Evolutionary conservation across 2,888 invertebrate species (phyloP), one percentile per base, ranked within the genome.

Genomic region (Allacma fusca): DNA sequence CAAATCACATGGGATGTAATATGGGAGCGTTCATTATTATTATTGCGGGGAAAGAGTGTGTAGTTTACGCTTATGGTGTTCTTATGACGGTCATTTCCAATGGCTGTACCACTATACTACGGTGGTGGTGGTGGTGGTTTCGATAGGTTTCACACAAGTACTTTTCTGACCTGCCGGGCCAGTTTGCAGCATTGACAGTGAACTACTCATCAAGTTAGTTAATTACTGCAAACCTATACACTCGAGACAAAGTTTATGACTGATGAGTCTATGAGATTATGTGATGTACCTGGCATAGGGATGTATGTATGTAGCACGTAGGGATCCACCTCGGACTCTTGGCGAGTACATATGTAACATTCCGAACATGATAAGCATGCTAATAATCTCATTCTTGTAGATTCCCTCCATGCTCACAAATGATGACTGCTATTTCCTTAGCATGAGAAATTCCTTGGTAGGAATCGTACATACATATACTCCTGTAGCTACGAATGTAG

Each of bases 221-320:
- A 72, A 72, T 72, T 72, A 72, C 72, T 72, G 23, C 50, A 72
- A 72, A 72, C 16, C 72, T 72, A 12, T 72, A 72, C 24, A 24
- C 26, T 29, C n/a, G 23, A 65, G 26, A 65, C 65, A 65, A 26
- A 65, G 23, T 26, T 26, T 19, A 57, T 50, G 28, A 71, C 50
- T 13, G 70, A 70, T 70, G 70, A 70, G 70, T 24, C 28, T 44
- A 40, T 50, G 40, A 70, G 70, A 70, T 70, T 50, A 44, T 40
- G 50, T 50, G 44, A 21, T 70, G 40, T 70, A 19, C 26, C 21
- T 68, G 26, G 40, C 5, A 68, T 40, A 65, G 7, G 2, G 5
- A 50, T 50, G 16, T 50, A 50, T 50, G 50, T 34, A 34, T 34
- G n/a, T 50, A 34, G 34, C 9, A 50, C 9, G n/a, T 50, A 50